Evolutionary conservation across 2,797 vertebrate species (phyloP).

Genomic region (Darevskia nairensis): DNA sequence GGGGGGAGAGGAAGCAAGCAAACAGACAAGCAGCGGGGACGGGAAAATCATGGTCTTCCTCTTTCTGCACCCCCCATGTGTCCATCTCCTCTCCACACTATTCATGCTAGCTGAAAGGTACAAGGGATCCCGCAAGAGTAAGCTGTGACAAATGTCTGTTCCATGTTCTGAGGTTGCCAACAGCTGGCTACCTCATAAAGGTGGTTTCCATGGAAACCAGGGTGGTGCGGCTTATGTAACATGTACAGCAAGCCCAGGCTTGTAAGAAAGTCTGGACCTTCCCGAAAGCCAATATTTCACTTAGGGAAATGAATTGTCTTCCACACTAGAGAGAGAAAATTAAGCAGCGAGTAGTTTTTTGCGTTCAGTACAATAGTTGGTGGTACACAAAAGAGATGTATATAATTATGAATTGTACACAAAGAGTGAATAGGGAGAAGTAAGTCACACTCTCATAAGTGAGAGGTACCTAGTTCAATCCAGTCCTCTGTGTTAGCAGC

Average conservation of each 20-base stretch:
- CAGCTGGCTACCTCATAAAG: background rate
- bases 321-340: background rate
- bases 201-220: background rate
- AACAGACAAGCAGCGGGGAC: no score
- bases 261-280: background rate
- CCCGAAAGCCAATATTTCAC: background rate
- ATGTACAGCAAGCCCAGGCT: background rate
- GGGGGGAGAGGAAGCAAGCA: background rate
- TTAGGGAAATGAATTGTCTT: background rate
- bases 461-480: background rate
- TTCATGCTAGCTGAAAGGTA: background rate
- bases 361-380: background rate
- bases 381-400: background rate
- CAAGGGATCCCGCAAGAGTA: background rate
- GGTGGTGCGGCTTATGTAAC: background rate
- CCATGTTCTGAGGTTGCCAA: background rate
- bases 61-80: background rate
- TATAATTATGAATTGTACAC: background rate
- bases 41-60: background rate
- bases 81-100: background rate
- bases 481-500: background rate
- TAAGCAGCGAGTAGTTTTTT: background rate
- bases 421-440: background rate
- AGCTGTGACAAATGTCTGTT: background rate
- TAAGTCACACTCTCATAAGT: no score